Evolutionary conservation across 2,888 invertebrate genomes (phyloP), one percentile per base, ranked within the genome.

Genomic region (Hirtodrosophila trivittata): DNA sequence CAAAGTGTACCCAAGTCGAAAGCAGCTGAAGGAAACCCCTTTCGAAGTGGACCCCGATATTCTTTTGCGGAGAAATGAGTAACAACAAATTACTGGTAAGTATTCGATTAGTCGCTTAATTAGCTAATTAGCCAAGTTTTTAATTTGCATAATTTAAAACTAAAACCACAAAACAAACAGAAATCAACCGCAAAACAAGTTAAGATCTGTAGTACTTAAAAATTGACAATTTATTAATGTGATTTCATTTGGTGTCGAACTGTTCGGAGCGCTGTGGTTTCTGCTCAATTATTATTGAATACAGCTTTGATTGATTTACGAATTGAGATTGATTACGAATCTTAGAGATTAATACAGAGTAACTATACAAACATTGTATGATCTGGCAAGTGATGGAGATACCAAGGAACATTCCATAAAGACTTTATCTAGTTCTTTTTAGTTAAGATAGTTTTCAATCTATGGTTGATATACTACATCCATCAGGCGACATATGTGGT

Each of bases 51-150:
- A 50, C 57, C 64, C 56, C 73, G 66, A 35, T 47, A 63, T 76
- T 86, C 71, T 75, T 74, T 80, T 75, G 74, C 76, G 88, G 78
- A 89, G 89, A 89, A 83, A 89, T 89, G 89, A 83, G 82, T 81
- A 77, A 75, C 87, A 80, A 71, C 69, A 77, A 82, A 77, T 84
- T 87, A 69, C 73, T 88, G 89, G 89, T 89, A 78, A 89, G 81
- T 87, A 14, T 1, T 8, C n/a, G 4, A 3, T n/a, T 28, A 14
- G 9, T 10, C 18, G 13, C 18, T 50, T 46, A 37, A 39, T n/a
- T 51, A 9, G 28, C 18, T 28, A 21, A 49, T 32, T 32, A 26
- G n/a, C 18, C 32, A 8, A 21, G 18, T 13, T 21, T 21, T 54
- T 39, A 54, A 71, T 64, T 57, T 39, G 12, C 26, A 43, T 41